Percentiles rank a stretch among this genome's conserved stretches.
These are phyloP conservation scores for Opisthograptis luteolata DNA, from an alignment of 2,888 invertebrate genomes.

Conservation along the genomic window DNA sequence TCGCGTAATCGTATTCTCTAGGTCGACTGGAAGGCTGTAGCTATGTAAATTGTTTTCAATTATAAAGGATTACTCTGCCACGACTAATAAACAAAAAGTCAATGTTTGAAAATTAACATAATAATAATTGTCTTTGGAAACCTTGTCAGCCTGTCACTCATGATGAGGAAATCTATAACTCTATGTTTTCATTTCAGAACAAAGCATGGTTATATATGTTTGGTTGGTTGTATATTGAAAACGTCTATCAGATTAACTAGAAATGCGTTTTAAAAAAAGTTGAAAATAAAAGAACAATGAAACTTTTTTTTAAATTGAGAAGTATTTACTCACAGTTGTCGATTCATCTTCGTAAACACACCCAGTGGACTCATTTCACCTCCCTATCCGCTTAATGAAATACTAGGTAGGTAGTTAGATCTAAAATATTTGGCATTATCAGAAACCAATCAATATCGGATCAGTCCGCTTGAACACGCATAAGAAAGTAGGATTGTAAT, in stretches of 20 bases:
- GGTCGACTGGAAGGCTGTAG: constrained; percentile 15
- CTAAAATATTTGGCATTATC: constrained; percentile 3
- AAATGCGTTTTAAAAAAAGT: too few species aligned
- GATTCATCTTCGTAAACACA: constrained; percentile 50
- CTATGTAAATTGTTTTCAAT: constrained; percentile 6
- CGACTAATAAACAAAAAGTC: not conserved
- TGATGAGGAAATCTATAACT: too few species aligned
- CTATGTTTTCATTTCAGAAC: too few species aligned
- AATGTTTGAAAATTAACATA: too few species aligned
- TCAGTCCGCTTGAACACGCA: constrained; percentile 29
- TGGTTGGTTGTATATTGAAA: too few species aligned
- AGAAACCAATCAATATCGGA: constrained; percentile 18
- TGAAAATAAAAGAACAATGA: too few species aligned
- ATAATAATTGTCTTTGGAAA: too few species aligned
- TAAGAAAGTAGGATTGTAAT: constrained; percentile 27
- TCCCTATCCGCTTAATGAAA: not conserved
- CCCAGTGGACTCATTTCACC: constrained; percentile 54
- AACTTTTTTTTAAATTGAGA: not conserved
- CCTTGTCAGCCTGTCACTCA: too few species aligned
- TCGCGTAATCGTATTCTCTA: constrained; percentile 21
- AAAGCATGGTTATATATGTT: too few species aligned
- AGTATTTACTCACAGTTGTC: constrained; percentile 51
- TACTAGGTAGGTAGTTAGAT: not conserved
- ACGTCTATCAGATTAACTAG: too few species aligned
- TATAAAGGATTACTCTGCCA: not conserved